Evolutionary conservation across 2,888 invertebrate genomes (phyloP).

Genomic region (Trilocha varians): DNA sequence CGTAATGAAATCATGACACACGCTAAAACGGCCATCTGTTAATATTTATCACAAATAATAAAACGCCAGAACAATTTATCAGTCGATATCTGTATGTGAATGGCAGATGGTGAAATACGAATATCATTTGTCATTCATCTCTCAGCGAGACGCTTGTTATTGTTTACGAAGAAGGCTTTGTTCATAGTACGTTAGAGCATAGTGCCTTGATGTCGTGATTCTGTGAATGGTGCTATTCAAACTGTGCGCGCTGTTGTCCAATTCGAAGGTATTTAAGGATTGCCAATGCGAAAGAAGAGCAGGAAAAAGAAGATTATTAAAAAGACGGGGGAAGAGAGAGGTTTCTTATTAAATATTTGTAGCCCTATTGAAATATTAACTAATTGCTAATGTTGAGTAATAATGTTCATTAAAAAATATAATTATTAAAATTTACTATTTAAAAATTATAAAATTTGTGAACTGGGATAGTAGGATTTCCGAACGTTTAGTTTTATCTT

Average conservation of each 20-base stretch:
- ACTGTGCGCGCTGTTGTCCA: conserved; percentile 60
- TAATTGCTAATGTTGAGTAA: too few relatives aligned
- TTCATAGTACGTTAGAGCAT: not conserved
- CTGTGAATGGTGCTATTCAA: conserved; percentile 50
- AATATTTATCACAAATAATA: conserved; percentile 62
- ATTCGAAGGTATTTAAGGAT: conserved; percentile 54
- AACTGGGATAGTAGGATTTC: too few relatives aligned
- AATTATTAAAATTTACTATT: too few relatives aligned
- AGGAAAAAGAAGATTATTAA: conserved; percentile 62
- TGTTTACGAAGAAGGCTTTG: conserved; percentile 14
- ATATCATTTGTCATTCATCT: conserved; percentile 30
- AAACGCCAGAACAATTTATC: conserved; percentile 44
- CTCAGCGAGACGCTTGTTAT: conserved; percentile 24
- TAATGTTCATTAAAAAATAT: too few relatives aligned
- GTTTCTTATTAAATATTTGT: too few relatives aligned
- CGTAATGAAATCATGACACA: conserved; percentile 34
- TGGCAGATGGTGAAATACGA: conserved; percentile 43
- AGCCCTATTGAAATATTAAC: too few relatives aligned
- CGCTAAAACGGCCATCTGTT: conserved; percentile 42
- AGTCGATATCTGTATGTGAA: conserved; percentile 45
- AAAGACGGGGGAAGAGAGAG: conserved; percentile 44
- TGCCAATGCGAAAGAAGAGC: conserved; percentile 69
- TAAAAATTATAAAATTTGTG: too few relatives aligned
- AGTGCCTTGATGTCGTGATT: not conserved
- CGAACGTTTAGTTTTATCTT: too few relatives aligned